Percentiles rank a stretch among this genome's conserved stretches.
Conservation (phyloP, 2,797 vertebrate species). For the Mormyrus hasselquistii region DNA sequence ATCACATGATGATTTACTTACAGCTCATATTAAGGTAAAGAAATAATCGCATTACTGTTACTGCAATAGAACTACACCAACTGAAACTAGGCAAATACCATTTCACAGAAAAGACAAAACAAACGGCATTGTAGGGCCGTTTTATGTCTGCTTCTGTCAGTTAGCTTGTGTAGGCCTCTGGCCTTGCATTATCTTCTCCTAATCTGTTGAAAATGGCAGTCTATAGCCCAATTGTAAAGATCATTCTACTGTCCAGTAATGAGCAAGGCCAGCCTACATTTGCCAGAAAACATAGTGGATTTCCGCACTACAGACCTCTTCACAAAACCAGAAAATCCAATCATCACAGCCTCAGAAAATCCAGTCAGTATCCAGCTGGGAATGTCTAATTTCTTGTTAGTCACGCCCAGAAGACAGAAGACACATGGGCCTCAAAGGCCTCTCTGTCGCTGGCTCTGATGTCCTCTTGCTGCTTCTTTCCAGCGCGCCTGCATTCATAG, state of each 20-base stretch:
- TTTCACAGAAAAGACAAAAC: background rate
- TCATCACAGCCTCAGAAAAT: background rate
- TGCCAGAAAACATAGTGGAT: background rate
- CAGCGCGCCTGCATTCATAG: background rate
- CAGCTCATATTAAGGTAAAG: background rate
- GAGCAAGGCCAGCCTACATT: background rate
- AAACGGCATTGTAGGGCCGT: background rate
- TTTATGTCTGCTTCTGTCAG: background rate
- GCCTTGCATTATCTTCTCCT: background rate
- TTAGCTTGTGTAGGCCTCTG: background rate
- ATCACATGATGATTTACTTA: background rate
- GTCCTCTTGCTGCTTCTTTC: background rate
- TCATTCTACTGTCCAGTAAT: background rate
- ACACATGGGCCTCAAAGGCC: background rate
- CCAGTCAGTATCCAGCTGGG: background rate
- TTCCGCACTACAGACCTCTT: background rate
- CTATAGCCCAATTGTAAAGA: background rate
- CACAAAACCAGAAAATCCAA: constrained; percentile 14
- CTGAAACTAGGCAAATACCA: background rate
- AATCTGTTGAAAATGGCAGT: background rate
- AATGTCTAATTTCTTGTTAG: background rate
- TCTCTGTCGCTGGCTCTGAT: background rate
- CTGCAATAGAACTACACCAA: background rate
- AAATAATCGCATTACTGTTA: background rate
- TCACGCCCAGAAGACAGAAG: background rate